Percentiles rank a stretch among this genome's conserved stretches.
These are phyloP conservation scores for Contarinia nasturtii DNA, from an alignment of 1,140 invertebrate genomes.

Conservation along the genomic window DNA sequence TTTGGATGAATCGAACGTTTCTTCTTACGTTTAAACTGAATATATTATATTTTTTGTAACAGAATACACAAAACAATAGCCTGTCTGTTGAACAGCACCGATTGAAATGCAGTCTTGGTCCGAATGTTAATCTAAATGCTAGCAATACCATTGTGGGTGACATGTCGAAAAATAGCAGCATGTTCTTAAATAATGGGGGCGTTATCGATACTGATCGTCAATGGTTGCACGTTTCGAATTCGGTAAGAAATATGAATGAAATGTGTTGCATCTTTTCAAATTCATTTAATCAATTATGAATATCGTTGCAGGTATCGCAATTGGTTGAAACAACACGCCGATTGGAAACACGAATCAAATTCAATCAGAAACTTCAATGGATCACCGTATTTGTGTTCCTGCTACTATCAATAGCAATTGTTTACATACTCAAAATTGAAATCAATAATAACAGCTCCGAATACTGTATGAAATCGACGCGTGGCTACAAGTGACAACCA, in stretches of 20 bases:
- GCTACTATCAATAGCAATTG: background rate
- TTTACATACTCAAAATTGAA: constrained; percentile 2
- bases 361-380: constrained; percentile 2
- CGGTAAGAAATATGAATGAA: background rate
- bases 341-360: constrained; percentile 1
- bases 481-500: too few relatives aligned
- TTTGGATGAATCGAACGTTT: background rate
- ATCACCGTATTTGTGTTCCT: background rate
- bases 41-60: background rate
- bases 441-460: background rate
- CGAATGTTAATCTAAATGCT: background rate
- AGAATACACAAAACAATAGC: background rate
- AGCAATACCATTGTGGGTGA: background rate
- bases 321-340: background rate
- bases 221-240: background rate
- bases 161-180: background rate
- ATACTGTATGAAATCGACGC: background rate
- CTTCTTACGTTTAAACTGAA: too few relatives aligned
- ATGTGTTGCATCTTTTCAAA: background rate
- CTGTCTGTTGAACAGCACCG: constrained; percentile 2
- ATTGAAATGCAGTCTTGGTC: background rate
- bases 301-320: background rate
- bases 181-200: background rate
- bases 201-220: background rate
- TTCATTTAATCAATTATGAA: background rate